These are phyloP conservation scores for Plumapathes pennacea DNA, from an alignment of 92 coral and sea anemone species.

Conservation along the genomic window DNA sequence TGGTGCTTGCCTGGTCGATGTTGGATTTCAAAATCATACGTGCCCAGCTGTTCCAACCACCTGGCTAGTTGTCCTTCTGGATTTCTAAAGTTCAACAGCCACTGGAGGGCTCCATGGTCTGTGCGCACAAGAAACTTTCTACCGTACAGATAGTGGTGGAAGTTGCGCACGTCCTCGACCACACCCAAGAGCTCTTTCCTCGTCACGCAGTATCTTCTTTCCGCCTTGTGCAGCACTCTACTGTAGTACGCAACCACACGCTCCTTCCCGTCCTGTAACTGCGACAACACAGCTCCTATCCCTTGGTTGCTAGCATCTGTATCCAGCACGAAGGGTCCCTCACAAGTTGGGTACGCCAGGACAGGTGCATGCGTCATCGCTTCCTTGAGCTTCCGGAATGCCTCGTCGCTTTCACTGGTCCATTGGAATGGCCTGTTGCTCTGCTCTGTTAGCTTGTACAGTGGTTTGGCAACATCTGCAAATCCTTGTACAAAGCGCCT, in stretches of 20 bases:
- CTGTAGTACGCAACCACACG: constrained; percentile 14
- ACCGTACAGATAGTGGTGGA: constrained; percentile 8
- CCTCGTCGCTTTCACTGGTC: constrained; percentile 6
- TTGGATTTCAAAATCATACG: constrained; percentile 8
- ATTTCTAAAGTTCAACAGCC: constrained; percentile 8
- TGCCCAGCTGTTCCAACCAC: constrained; percentile 4
- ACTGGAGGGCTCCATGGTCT: constrained; percentile 17
- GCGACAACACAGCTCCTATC: constrained; percentile 8
- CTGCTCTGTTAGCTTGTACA: constrained; percentile 10
- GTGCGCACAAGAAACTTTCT: not conserved
- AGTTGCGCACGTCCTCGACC: constrained; percentile 3
- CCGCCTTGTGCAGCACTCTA: not conserved
- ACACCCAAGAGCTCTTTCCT: constrained; percentile 20
- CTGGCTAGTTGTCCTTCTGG: constrained; percentile 22
- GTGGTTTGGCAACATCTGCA: constrained; percentile 19
- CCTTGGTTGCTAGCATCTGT: constrained; percentile 1
- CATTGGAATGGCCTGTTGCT: constrained; percentile 7
- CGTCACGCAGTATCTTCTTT: constrained; percentile 27
- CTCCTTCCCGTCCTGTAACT: constrained; percentile 4
- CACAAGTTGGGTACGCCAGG: constrained; percentile 10
- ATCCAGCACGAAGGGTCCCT: not conserved
- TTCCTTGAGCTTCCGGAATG: constrained; percentile 13
- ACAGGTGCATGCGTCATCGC: constrained; percentile 1
- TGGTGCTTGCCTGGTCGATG: constrained; percentile 16
- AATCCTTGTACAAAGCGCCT: constrained; percentile 6